phyloP scores from a whole-genome alignment of 1,140 invertebrate genomes.

The Drosophila kanapiae region DNA sequence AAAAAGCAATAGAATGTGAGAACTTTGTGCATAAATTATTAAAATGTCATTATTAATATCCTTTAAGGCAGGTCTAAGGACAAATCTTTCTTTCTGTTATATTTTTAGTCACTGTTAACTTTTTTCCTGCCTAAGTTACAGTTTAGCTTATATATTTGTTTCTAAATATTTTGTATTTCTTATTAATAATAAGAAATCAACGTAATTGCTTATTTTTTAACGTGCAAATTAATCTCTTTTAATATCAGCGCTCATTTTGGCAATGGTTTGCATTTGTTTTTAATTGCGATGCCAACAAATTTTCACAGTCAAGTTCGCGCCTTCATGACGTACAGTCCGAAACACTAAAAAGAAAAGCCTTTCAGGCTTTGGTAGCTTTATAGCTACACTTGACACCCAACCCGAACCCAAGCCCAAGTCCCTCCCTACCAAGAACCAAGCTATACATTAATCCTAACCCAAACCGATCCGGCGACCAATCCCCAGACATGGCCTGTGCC shows the following conservation, averaged over 20 bases:
- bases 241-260: slow-evolving; percentile 47
- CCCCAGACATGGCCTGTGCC: slow-evolving; percentile 60
- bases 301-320: slow-evolving; percentile 57
- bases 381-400: slow-evolving; percentile 66
- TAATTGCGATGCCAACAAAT: slow-evolving; percentile 34
- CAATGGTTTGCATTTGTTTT: slow-evolving; percentile 36
- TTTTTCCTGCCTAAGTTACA: not conserved
- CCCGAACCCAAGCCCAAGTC: slow-evolving; percentile 4
- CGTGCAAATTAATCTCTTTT: slow-evolving; percentile 16
- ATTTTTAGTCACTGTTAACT: no score
- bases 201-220: not conserved
- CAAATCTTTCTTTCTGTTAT: no score
- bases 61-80: no score
- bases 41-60: not conserved
- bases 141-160: no score
- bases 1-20: no score
- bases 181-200: no score
- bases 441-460: not conserved
- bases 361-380: slow-evolving; percentile 56
- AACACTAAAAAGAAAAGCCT: slow-evolving; percentile 49
- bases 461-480: slow-evolving; percentile 7
- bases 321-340: slow-evolving; percentile 67
- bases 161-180: not conserved
- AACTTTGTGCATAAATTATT: not conserved
- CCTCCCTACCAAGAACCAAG: not conserved